Evolutionary conservation across 2,888 invertebrate genomes (phyloP).

Genomic region (Cryptocephalus primarius): DNA sequence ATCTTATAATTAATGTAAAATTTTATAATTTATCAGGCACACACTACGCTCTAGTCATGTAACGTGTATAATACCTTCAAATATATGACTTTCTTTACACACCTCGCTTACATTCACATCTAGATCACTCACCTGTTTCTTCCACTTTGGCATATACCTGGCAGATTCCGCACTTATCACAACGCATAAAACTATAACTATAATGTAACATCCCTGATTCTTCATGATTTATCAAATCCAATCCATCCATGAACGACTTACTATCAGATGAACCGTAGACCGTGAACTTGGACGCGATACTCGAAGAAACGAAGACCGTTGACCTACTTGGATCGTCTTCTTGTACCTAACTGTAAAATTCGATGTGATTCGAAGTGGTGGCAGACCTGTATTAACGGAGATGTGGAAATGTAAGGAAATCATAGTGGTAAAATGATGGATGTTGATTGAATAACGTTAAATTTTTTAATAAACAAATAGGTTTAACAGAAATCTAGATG

Average conservation of each 20-base stretch:
- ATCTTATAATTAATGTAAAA: too few relatives aligned
- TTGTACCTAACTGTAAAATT: constrained; percentile 4
- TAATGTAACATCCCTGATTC: constrained; percentile 1
- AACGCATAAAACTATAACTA: constrained; percentile 4
- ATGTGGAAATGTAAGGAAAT: too few relatives aligned
- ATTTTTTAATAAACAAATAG: too few relatives aligned
- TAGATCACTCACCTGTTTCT: constrained; percentile 52
- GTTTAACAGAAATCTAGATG: too few relatives aligned
- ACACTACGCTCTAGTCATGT: too few relatives aligned
- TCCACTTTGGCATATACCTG: constrained; percentile 67
- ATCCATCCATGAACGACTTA: neutral
- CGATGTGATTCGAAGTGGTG: too few relatives aligned
- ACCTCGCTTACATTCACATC: neutral
- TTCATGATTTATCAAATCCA: neutral
- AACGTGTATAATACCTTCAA: too few relatives aligned
- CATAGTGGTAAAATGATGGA: too few relatives aligned
- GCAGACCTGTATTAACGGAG: too few relatives aligned
- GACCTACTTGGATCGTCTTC: constrained; percentile 21
- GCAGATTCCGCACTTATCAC: constrained; percentile 26
- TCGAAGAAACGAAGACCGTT: constrained; percentile 11
- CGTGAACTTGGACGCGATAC: constrained; percentile 30
- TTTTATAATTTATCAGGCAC: too few relatives aligned
- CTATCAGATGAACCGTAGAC: constrained; percentile 12
- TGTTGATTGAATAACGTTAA: too few relatives aligned
- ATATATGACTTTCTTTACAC: too few relatives aligned